These are phyloP conservation scores for Brachionus koreanus DNA, from an alignment of 1,140 invertebrate species.

Conservation along the genomic window DNA sequence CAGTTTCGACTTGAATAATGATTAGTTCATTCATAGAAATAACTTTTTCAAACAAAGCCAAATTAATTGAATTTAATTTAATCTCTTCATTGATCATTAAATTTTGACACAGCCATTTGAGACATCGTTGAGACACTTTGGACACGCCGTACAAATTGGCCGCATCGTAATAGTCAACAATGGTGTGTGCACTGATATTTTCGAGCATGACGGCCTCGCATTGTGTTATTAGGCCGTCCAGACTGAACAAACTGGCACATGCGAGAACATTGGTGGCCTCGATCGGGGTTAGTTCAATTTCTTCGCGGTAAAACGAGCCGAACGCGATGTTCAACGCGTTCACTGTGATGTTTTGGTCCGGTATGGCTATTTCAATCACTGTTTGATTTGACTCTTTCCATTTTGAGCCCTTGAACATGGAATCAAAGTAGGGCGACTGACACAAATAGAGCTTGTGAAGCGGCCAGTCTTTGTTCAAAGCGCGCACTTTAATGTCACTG, in stretches of 20 bases:
- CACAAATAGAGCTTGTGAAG: constrained; percentile 74
- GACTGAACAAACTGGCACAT: constrained; percentile 71
- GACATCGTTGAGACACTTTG: constrained; percentile 64
- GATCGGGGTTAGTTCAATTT: constrained; percentile 69
- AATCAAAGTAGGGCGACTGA: constrained; percentile 74
- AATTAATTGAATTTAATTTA: constrained; percentile 54
- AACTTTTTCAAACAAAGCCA: constrained; percentile 63
- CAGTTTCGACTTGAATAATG: constrained; percentile 76
- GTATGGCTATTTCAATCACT: constrained; percentile 68
- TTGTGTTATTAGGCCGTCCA: constrained; percentile 71
- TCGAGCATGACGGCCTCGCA: constrained; percentile 73
- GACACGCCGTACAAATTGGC: constrained; percentile 67
- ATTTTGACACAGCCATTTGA: constrained; percentile 70
- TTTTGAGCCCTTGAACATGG: constrained; percentile 73
- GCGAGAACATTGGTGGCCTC: constrained; percentile 70
- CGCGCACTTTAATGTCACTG: constrained; percentile 71
- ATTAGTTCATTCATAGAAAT: constrained; percentile 67
- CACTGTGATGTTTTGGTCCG: constrained; percentile 70
- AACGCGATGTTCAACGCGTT: constrained; percentile 69
- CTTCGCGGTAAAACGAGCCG: constrained; percentile 74
- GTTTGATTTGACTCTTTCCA: constrained; percentile 72
- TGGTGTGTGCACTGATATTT: constrained; percentile 67
- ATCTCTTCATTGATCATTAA: constrained; percentile 62
- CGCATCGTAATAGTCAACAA: constrained; percentile 68
- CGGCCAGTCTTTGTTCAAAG: constrained; percentile 70